Conservation (phyloP, 2,113 vertebrate genomes). For the Erpornis zantholeuca region DNA sequence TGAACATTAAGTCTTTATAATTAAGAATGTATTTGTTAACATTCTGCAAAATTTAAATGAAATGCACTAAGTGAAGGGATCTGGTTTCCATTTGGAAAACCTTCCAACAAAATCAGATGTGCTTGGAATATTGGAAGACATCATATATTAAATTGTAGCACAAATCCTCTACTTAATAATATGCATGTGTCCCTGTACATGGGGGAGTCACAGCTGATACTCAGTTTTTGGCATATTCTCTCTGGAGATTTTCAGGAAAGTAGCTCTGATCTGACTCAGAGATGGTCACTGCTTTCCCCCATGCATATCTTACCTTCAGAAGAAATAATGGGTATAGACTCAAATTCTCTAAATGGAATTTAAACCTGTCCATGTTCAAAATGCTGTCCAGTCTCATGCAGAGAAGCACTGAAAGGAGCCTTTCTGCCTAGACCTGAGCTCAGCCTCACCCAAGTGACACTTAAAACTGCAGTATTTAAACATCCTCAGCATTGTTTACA, state of each 20-base stretch:
- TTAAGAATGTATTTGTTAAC: neutral
- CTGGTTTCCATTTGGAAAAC: neutral
- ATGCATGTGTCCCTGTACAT: neutral
- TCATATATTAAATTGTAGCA: neutral
- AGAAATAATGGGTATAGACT: neutral
- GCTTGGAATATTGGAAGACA: neutral
- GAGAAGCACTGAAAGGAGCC: neutral
- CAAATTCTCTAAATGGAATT: neutral
- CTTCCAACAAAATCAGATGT: neutral
- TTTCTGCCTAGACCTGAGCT: neutral
- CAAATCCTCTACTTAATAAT: neutral
- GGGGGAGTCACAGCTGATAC: neutral
- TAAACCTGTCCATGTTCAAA: neutral
- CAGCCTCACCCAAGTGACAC: neutral
- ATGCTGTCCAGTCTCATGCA: neutral
- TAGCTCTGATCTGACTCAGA: neutral
- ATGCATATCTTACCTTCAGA: neutral
- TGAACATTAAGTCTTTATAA: neutral
- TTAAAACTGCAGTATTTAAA: neutral
- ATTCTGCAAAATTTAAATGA: neutral
- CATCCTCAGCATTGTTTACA: neutral
- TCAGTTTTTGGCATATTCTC: neutral
- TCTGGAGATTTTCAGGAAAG: neutral
- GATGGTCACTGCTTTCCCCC: neutral
- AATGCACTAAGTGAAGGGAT: neutral